Conservation (phyloP, 2,113 vertebrate genomes). For the Peromyscus maniculatus region DNA sequence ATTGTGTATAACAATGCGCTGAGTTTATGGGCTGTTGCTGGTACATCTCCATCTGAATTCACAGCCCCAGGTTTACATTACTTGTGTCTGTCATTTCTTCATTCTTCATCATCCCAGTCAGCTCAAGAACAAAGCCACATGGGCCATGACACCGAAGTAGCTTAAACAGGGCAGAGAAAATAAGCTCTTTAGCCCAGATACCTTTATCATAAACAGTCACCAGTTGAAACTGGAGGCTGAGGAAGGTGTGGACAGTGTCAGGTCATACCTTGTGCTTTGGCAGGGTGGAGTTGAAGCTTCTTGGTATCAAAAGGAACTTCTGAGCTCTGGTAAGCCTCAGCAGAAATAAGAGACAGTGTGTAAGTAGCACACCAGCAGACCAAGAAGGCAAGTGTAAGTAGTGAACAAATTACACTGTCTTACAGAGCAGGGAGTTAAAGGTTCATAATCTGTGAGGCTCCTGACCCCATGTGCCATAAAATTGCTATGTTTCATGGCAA, state of each 20-base stretch:
- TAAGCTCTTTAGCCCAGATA: background rate
- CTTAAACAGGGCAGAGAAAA: background rate
- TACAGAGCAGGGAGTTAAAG: background rate
- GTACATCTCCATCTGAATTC: background rate
- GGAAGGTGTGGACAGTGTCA: background rate
- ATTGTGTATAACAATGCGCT: no score
- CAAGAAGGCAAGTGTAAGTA: background rate
- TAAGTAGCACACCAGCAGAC: background rate
- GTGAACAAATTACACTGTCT: no score
- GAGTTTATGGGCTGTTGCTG: background rate
- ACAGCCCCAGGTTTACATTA: background rate
- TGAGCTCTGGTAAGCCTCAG: background rate
- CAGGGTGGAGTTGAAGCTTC: background rate
- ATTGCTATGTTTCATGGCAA: background rate
- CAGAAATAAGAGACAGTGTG: background rate
- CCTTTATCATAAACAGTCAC: background rate
- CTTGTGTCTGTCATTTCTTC: background rate
- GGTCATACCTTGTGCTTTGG: background rate
- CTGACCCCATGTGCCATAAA: background rate
- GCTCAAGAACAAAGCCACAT: background rate
- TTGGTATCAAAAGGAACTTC: background rate
- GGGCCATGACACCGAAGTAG: background rate
- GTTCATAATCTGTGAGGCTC: background rate
- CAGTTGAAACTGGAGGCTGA: background rate
- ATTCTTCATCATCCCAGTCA: background rate